phyloP scores from a whole-genome alignment of 2,113 vertebrate species.

The Mungos mungo region DNA sequence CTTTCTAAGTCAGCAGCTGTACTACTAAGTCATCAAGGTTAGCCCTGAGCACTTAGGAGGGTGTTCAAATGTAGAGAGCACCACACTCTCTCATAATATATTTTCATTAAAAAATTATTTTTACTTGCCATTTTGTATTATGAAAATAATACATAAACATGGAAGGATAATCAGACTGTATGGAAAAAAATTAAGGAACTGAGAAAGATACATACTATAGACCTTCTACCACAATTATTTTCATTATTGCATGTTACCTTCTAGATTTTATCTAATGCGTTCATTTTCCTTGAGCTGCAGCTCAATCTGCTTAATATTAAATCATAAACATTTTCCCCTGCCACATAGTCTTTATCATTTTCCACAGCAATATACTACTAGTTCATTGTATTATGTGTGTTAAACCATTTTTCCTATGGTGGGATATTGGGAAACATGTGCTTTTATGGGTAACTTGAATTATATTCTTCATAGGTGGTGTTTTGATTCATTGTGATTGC shows the following conservation, averaged over 20 bases:
- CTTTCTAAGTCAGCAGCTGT: background rate
- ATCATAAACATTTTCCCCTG: background rate
- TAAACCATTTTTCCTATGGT: background rate
- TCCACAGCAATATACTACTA: background rate
- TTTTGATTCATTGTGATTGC: background rate
- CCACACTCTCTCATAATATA: background rate
- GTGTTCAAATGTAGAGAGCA: background rate
- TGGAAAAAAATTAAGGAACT: background rate
- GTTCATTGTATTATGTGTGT: background rate
- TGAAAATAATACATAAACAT: background rate
- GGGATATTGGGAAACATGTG: background rate
- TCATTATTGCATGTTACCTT: background rate
- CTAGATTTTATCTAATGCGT: background rate
- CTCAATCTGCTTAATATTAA: background rate
- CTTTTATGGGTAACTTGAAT: background rate
- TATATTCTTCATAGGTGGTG: background rate
- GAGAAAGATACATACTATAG: background rate
- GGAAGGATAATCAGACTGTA: background rate
- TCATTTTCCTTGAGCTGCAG: background rate
- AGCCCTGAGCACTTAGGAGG: background rate
- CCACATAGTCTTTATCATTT: conserved; percentile 14
- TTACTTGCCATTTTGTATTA: background rate
- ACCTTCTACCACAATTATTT: background rate
- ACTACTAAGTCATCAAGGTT: background rate
- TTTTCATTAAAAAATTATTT: background rate